Conservation (phyloP, 2,113 vertebrate species). For the Hiodon tergisus region DNA sequence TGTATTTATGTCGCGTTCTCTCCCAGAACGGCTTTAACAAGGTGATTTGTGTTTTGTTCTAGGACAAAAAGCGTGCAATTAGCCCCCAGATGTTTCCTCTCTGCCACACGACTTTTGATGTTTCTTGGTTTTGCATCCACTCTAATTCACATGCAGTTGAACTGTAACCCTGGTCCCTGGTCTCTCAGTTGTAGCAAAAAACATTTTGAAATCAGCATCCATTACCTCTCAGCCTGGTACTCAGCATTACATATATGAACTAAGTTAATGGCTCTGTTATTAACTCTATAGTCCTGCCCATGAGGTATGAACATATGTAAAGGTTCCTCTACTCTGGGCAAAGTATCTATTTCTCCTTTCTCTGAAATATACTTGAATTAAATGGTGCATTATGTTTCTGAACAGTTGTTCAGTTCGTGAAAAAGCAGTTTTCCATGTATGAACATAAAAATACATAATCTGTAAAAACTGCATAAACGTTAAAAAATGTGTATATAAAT, state of each 20-base stretch:
- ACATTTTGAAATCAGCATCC: neutral
- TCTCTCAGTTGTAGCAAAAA: neutral
- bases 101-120: neutral
- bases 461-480: no score
- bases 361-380: no score
- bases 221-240: neutral
- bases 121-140: neutral
- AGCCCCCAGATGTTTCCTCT: neutral
- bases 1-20: slow-evolving; percentile 20
- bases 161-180: neutral
- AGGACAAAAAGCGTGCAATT: neutral
- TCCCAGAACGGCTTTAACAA: slow-evolving; percentile 14
- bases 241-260: neutral
- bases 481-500: no score
- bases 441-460: no score
- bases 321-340: neutral
- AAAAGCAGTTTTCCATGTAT: no score
- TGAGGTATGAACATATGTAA: neutral
- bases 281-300: neutral
- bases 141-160: neutral
- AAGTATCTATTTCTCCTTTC: no score
- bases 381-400: no score
- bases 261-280: neutral
- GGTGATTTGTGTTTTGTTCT: slow-evolving; percentile 25
- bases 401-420: no score